Evolutionary conservation across 2,888 invertebrate species (phyloP), one percentile per base, ranked within the genome.

Genomic region (Drosophila atripex): DNA sequence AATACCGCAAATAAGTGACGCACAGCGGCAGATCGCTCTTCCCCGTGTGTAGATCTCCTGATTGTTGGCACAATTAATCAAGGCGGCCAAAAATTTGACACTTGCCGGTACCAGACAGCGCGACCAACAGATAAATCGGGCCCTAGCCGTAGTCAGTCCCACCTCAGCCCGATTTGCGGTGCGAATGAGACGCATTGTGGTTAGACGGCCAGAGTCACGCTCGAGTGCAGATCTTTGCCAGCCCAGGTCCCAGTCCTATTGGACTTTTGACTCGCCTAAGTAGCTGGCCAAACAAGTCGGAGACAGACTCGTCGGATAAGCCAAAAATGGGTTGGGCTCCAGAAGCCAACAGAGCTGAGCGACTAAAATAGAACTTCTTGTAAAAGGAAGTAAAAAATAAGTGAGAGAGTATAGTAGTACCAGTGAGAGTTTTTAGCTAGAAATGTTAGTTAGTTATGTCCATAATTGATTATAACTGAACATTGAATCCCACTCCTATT

Each of bases 1-100:
- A 43, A 43, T 16, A 28, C 54, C 43, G 50, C 58, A 71, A 69
- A 59, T 72, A 56, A 23, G 60, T 83, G 80, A 80, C 80, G 80
- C 80, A 83, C 65, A 65, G 64, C 41, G 51, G 28, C 39, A 61
- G 64, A 63, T 63, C 50, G 50, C 50, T 59, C 21, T 18, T 38
- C n/a, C 18, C 41, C 25, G 39, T 23, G 47, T 23, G 47, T 23
- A 56, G 47, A 61, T 61, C 60, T 43, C 12, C 55, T 46, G 32
- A 46, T 56, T 56, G 80, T 82, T 82, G 72, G 79, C 85, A 78
- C 85, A 82, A 85, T 85, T 78, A 77, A 79, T 55, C 41, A 65
- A 54, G 63, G 39, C 71, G 39, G 16, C 16, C 18, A 18, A 66
- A 54, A 73, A 74, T 72, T 71, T 73, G 59, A 71, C 71, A 71